These are phyloP conservation scores for Phaonia tiefii DNA, from an alignment of 2,888 invertebrate genomes.

Conservation along the genomic window DNA sequence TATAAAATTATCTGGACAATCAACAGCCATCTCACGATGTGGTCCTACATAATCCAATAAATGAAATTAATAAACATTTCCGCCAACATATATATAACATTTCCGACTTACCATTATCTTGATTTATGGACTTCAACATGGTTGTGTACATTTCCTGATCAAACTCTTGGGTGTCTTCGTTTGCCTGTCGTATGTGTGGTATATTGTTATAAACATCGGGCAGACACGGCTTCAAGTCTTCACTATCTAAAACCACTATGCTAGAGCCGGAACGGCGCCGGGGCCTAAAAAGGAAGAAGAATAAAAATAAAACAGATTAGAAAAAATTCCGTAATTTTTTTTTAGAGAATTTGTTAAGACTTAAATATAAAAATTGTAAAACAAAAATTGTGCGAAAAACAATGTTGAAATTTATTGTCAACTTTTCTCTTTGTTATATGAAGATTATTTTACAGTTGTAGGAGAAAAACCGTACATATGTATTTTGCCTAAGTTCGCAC, in stretches of 20 bases:
- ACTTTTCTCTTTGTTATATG: no score
- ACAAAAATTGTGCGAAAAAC: no score
- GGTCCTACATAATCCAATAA: conserved; percentile 84
- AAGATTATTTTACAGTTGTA: no score
- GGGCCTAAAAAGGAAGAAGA: conserved; percentile 82
- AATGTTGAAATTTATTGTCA: no score
- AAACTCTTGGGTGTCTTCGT: conserved; percentile 80
- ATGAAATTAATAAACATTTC: conserved; percentile 1
- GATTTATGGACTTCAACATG: conserved; percentile 84
- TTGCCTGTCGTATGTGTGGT: conserved; percentile 81
- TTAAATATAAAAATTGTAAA: not conserved
- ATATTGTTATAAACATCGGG: conserved; percentile 83
- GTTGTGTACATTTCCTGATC: conserved; percentile 88
- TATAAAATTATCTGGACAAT: conserved; percentile 97
- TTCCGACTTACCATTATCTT: conserved; percentile 83
- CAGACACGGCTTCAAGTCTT: conserved; percentile 83
- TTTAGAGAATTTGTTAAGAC: no score
- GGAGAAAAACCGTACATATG: no score
- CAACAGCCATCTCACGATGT: conserved; percentile 99
- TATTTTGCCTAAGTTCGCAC: no score
- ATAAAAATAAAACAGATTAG: not conserved
- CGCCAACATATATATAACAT: not conserved
- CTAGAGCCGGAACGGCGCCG: conserved; percentile 90
- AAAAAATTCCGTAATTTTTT: not conserved
- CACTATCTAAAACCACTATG: conserved; percentile 90